These are phyloP conservation scores for Ifrita kowaldi DNA, from an alignment of 2,113 vertebrate species.

Conservation along the genomic window DNA sequence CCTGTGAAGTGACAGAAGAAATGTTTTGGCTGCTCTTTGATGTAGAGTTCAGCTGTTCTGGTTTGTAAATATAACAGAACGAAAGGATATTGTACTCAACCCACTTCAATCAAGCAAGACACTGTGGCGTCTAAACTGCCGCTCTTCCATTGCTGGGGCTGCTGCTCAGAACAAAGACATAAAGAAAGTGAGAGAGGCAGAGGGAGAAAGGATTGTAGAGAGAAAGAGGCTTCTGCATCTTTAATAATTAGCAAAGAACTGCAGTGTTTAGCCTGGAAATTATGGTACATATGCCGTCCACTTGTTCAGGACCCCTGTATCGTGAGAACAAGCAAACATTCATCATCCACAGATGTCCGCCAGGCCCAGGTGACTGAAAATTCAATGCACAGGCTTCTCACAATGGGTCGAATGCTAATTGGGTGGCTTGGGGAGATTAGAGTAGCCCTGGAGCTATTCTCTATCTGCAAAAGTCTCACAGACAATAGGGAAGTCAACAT, in stretches of 20 bases:
- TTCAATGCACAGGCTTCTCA: slow-evolving; percentile 60
- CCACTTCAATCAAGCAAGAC: slow-evolving; percentile 64
- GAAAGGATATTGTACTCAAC: slow-evolving; percentile 57
- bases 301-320: slow-evolving; percentile 63
- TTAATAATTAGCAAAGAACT: slow-evolving; percentile 51
- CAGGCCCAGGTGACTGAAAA: slow-evolving; percentile 77
- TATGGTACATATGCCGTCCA: slow-evolving; percentile 52
- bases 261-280: slow-evolving; percentile 34
- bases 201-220: background rate
- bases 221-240: background rate
- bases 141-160: slow-evolving; percentile 16
- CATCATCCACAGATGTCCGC: slow-evolving; percentile 77
- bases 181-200: background rate
- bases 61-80: slow-evolving; percentile 67
- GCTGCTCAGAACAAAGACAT: slow-evolving; percentile 48
- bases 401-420: slow-evolving; percentile 75
- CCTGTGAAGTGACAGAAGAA: slow-evolving; percentile 72
- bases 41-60: slow-evolving; percentile 61
- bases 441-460: slow-evolving; percentile 69
- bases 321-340: slow-evolving; percentile 76
- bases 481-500: slow-evolving; percentile 44
- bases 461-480: slow-evolving; percentile 58
- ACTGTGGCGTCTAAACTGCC: slow-evolving; percentile 32
- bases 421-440: slow-evolving; percentile 69
- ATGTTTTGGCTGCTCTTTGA: slow-evolving; percentile 65